phyloP scores from a whole-genome alignment of 1,140 invertebrate genomes.

The Hylaeus anthracinus region DNA sequence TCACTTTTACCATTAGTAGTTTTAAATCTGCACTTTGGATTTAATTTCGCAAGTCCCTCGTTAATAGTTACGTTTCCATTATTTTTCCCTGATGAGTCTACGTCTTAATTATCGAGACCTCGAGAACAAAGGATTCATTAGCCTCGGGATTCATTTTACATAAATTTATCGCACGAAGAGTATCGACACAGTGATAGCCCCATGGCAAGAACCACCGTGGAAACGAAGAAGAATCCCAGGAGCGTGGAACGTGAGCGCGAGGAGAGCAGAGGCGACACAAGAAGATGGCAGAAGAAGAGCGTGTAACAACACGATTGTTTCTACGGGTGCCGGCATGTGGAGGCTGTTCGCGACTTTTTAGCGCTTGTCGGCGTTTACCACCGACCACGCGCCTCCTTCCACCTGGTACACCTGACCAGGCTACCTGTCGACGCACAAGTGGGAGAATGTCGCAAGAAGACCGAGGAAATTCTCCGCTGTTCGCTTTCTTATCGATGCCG shows the following conservation, averaged over 20 bases:
- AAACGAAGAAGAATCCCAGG: slow-evolving; percentile 9
- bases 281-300: slow-evolving; percentile 27
- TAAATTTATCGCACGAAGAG: no score
- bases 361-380: slow-evolving; percentile 14
- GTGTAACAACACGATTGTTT: slow-evolving; percentile 43
- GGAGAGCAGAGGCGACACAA: background rate
- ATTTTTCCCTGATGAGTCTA: no score
- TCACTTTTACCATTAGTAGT: no score
- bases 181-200: no score
- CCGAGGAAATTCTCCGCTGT: background rate
- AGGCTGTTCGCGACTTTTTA: slow-evolving; percentile 53
- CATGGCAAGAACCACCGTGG: background rate
- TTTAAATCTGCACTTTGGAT: no score
- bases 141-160: no score
- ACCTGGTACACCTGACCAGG: background rate
- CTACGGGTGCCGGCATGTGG: slow-evolving; percentile 46
- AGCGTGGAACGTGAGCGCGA: no score
- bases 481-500: background rate
- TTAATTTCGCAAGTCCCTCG: no score
- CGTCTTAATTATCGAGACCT: no score
- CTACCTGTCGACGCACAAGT: background rate
- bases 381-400: slow-evolving; percentile 41
- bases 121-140: no score
- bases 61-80: no score
- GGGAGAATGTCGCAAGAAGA: background rate